Evolutionary conservation across 2,797 vertebrate genomes (phyloP).

Genomic region (Arremon brunneinucha): DNA sequence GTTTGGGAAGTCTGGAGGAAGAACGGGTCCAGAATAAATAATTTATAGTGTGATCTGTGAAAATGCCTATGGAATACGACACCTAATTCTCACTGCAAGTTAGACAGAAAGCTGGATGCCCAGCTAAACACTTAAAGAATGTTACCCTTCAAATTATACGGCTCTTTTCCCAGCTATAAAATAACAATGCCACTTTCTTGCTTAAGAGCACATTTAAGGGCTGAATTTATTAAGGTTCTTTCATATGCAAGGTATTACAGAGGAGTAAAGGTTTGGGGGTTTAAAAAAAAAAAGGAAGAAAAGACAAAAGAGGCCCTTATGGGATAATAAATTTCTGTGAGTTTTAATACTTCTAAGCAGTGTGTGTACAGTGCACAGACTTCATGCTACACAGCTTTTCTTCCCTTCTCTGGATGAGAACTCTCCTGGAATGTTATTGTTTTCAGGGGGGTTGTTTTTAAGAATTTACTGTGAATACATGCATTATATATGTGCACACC

Average conservation of each 20-base stretch:
- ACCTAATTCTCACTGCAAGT: background rate
- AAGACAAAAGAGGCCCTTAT: background rate
- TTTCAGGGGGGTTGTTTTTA: background rate
- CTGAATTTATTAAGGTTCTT: background rate
- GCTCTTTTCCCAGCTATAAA: background rate
- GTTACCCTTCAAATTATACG: background rate
- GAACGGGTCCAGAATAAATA: conserved; percentile 17
- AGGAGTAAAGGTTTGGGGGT: background rate
- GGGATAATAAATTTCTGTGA: background rate
- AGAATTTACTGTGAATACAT: conserved; percentile 40
- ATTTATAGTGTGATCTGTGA: background rate
- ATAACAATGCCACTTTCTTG: background rate
- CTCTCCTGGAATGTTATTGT: conserved; percentile 31
- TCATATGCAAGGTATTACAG: background rate
- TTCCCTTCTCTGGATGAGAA: conserved; percentile 24
- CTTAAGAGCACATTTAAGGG: background rate
- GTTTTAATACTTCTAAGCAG: background rate
- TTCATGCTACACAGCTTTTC: background rate
- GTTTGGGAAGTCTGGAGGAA: conserved; percentile 25
- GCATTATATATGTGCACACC: background rate
- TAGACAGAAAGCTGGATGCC: conserved; percentile 1
- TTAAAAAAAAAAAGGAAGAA: background rate
- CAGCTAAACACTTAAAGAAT: background rate
- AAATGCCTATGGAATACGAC: background rate
- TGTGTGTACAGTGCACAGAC: background rate